Percentiles rank a stretch among this genome's conserved stretches.
Evolutionary conservation across 2,888 invertebrate species (phyloP).

Genomic region (Parochlus steinenii): DNA sequence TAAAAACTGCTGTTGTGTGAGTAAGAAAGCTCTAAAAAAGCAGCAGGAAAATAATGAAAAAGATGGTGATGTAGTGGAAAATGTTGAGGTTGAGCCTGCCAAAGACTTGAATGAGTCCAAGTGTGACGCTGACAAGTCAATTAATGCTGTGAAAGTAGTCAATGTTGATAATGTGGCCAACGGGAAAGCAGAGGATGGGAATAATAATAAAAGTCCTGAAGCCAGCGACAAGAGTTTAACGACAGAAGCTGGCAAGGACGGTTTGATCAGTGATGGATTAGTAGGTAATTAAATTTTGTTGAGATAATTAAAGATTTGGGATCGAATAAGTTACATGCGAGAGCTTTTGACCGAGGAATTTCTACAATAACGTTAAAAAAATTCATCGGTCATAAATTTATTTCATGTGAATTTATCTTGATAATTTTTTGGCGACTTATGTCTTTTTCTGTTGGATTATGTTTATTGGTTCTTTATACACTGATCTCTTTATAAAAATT

Average conservation of each 20-base stretch:
- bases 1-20: slow-evolving; percentile 11
- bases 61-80: background rate
- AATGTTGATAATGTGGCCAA: no score
- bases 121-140: background rate
- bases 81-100: no score
- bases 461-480: background rate
- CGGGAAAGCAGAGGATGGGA: background rate
- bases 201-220: slow-evolving; percentile 1
- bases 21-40: slow-evolving; percentile 11
- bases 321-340: background rate
- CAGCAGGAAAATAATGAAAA: slow-evolving; percentile 1
- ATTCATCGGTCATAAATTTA: background rate
- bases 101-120: no score
- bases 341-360: background rate
- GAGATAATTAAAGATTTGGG: background rate
- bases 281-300: slow-evolving; percentile 4
- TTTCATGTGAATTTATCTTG: background rate
- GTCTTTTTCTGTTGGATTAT: background rate
- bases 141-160: no score
- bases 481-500: no score
- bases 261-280: slow-evolving; percentile 11
- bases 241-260: slow-evolving; percentile 8
- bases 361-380: background rate
- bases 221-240: slow-evolving; percentile 2
- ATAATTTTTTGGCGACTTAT: background rate